Evolutionary conservation across 2,797 vertebrate species (phyloP), one percentile per base, ranked within the genome.

Genomic region (Pangasius djambal): DNA sequence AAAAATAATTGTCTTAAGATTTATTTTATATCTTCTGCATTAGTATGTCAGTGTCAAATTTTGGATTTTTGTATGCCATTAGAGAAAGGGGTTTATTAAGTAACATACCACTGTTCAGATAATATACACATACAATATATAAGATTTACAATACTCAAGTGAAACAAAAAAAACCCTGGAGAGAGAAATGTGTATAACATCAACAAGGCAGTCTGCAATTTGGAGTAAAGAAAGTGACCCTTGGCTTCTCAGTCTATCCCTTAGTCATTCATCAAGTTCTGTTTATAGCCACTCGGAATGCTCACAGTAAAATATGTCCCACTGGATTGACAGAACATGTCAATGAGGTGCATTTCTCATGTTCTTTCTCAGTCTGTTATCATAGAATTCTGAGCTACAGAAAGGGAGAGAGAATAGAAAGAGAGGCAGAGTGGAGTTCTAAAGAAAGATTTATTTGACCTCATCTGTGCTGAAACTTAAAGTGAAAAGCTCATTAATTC

Each of bases 371-470:
- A 92, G 94, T 93, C 92, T 95, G 96, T 98, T 99, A 98, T 98
- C 97, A 85, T 94, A 93, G 95, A 95, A 95, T 95, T 92, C 95
- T 96, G 96, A 97, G 96, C 95, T 95, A 94, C 31, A 25, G 92
- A 79, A 55, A 70, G 28, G 70, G 72, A 92, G 88, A 91, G 69
- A 79, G 93, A 81, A 93, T 92, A 93, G 93, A 75, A 75, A 52
- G 67, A 83, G 94, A 93, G 94, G 94, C 81, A 59, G 93, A 95
- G 92, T 90, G 91, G 94, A 96, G 96, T 96, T 95, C 95, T 96
- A 97, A 96, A 95, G 95, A 95, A 97, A 98, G 97, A 98, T 98
- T 99, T 98, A 98, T 97, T 98, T 98, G 98, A 98, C 98, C 98
- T 96, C 93, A 74, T 95, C 94, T 94, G 96, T 90, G 96, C 96